These are phyloP conservation scores for Hyposoter didymator DNA, from an alignment of 2,888 invertebrate species.

Conservation along the genomic window DNA sequence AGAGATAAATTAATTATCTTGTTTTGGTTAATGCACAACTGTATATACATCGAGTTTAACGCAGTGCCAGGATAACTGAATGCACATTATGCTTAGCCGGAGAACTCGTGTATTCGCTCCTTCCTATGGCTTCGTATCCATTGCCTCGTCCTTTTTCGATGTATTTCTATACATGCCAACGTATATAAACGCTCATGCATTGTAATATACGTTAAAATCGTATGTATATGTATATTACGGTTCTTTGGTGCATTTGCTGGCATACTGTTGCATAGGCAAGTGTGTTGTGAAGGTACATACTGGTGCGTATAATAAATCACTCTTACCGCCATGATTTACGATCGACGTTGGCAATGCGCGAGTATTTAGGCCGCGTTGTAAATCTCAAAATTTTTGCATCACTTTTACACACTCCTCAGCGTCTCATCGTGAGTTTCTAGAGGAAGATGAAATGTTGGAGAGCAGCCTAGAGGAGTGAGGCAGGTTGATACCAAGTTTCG, in stretches of 20 bases:
- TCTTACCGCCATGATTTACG: constrained; percentile 71
- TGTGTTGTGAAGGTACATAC: constrained; percentile 34
- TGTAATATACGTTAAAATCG: not conserved
- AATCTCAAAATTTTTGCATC: constrained; percentile 70
- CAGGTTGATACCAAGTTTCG: constrained; percentile 12
- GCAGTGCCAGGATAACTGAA: constrained; percentile 5
- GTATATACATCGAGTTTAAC: not conserved
- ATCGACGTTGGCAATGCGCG: constrained; percentile 71
- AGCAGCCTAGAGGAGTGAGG: not conserved
- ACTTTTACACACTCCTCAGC: constrained; percentile 44
- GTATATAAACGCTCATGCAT: not conserved
- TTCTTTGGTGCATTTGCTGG: constrained; percentile 33
- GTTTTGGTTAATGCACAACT: constrained; percentile 19
- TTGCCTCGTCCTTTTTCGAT: constrained; percentile 21
- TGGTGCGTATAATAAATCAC: constrained; percentile 62
- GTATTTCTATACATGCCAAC: constrained; percentile 14
- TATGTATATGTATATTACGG: constrained; percentile 7
- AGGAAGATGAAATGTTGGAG: constrained; percentile 31
- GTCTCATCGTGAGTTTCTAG: constrained; percentile 32
- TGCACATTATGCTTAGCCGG: not conserved
- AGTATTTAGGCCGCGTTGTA: constrained; percentile 73
- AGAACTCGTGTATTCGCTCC: constrained; percentile 32
- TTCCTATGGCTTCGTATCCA: constrained; percentile 9
- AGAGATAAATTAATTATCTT: constrained; percentile 49
- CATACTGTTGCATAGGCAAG: constrained; percentile 37